Base-by-base conservation (phyloP, 1,140 invertebrate species). In the Oreohelix idahoensis region DNA sequence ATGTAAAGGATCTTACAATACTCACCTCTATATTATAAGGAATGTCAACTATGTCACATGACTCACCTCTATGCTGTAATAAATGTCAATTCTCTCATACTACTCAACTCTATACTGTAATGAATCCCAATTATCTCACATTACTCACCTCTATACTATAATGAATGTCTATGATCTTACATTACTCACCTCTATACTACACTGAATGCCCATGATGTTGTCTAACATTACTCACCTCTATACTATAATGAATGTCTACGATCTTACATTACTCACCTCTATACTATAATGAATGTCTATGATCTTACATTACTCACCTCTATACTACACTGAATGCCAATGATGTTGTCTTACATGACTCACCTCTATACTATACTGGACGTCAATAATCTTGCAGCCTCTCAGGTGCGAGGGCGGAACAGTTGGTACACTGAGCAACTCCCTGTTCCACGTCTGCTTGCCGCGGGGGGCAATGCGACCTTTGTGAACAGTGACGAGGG, bases 161-260 rank as follows among this genome's bases (percentile, higher is more conserved):
- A 80, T 90, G 89, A n/a, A 89, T 86, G 83, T 90, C 89, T 51
- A 90, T 90, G 58, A 90, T 90, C 86, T 89, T 89, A 84, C 89
- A 90, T 5, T 45, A 45, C 42, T 45, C 15, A 45, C 42, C 42
- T 45, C 42, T 45, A 45, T 45, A 45, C 42, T 45, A 45, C 15
- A 45, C 15, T 45, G 42, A 8, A 45, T 15, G 15, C 15, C 42
- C 15, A 45, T 45, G 15, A 36, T 35, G 15, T n/a, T n/a, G n/a
- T n/a, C n/a, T 35, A 17, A 71, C 35, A 36, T 2, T 32, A 69
- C 79, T 86, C 85, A 90, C 89, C 86, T 90, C 89, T 81, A 90
- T 87, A 82, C 87, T 45, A 45, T 45, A 45, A 8, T 45, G 42
- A 8, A 45, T 15, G 15, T 45, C 42, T 45, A 45, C 15, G 15